A percentile compares a stretch with the other conserved stretches of the same genome.
These are phyloP conservation scores for Phymorhynchus buccinoides DNA, from an alignment of 1,140 invertebrate genomes.

Conservation along the genomic window DNA sequence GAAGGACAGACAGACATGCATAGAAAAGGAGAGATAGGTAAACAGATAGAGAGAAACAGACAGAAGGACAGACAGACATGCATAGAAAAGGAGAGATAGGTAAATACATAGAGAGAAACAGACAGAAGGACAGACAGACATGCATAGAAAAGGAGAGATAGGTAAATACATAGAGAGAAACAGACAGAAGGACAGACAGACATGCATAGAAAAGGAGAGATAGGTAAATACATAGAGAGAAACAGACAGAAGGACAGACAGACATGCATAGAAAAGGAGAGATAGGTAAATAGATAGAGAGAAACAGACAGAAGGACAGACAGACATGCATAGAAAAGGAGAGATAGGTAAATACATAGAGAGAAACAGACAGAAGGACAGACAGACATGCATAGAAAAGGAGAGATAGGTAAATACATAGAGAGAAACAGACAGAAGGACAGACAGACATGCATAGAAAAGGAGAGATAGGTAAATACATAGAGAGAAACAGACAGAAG, in stretches of 20 bases:
- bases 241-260: neutral
- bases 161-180: neutral
- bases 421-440: neutral
- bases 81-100: neutral
- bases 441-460: neutral
- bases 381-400: neutral
- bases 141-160: neutral
- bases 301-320: neutral
- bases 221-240: neutral
- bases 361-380: neutral
- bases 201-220: neutral
- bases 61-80: neutral
- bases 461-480: neutral
- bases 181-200: too few species aligned
- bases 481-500: neutral
- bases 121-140: conserved; percentile 13
- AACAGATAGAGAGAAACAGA: neutral
- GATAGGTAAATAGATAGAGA: too few species aligned
- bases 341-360: neutral
- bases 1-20: neutral
- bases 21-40: neutral
- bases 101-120: neutral
- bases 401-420: neutral
- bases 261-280: neutral
- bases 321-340: neutral